phyloP scores from a whole-genome alignment of 2,888 invertebrate species.

The Hyalella azteca region DNA sequence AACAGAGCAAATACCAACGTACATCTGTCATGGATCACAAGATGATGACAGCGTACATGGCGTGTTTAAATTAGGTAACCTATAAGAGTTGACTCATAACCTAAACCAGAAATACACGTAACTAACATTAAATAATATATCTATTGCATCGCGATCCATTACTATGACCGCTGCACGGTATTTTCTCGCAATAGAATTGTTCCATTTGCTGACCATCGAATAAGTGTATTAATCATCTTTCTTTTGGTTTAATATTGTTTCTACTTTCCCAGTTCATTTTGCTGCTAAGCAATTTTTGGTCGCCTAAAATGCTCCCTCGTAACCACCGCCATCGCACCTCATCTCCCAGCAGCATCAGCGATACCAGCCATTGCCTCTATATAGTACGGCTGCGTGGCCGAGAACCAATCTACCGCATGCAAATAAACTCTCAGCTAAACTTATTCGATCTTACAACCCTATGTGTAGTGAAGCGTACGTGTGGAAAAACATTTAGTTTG shows the following conservation, averaged over 20 bases:
- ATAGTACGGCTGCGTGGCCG: background rate
- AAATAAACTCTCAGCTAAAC: background rate
- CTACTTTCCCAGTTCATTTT: background rate
- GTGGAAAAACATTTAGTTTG: background rate
- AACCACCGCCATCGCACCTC: background rate
- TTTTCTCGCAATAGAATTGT: background rate
- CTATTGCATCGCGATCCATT: too few species aligned
- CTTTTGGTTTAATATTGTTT: background rate
- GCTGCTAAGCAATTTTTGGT: background rate
- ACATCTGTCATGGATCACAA: too few species aligned
- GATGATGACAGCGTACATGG: too few species aligned
- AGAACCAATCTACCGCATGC: conserved; percentile 19
- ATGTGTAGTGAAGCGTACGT: background rate
- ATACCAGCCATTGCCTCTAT: conserved; percentile 1
- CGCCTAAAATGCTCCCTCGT: background rate
- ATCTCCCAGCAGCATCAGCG: background rate
- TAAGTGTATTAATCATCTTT: background rate
- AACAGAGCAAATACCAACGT: too few species aligned
- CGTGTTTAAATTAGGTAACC: too few species aligned
- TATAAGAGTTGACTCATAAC: too few species aligned
- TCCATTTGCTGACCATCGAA: background rate
- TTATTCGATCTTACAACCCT: background rate
- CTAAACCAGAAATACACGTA: too few species aligned
- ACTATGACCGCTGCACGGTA: too few species aligned
- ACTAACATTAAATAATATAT: too few species aligned